Evolutionary conservation across 2,888 invertebrate species (phyloP), one percentile per base, ranked within the genome.

Genomic region (Epistrophe grossulariae): DNA sequence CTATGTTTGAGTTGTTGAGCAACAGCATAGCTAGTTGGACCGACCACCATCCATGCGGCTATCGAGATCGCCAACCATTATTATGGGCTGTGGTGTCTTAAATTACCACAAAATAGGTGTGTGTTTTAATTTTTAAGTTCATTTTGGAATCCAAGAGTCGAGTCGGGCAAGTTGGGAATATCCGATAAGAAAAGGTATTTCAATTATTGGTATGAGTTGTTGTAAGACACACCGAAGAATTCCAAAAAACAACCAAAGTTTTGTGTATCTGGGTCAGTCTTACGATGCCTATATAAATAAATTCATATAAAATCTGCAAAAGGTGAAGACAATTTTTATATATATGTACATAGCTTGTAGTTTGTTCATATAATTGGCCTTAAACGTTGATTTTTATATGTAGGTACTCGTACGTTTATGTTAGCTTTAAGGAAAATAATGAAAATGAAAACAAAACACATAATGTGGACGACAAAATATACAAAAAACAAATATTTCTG

Each of bases 131-230:
- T 57, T 68, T 43, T 70, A 6, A 50, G 10, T 35, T 28, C 68
- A 48, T 71, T 55, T 72, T 57, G 76, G 66, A 66, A 62, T 74
- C 68, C 0, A 17, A 13, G 2, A 48, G 17, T 24, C 48, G 15
- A 66, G 52, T 40, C 60, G 19, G 31, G 35, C 35, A 38, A 38
- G 17, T 17, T 6, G 28, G n/a, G 62, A 48, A 70, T 77, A 71
- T 72, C 50, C 77, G 48, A 80, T 80, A 76, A 66, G 66, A 76
- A 80, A 45, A 45, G 80, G 71, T 72, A 84, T 80, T 80, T 84
- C 84, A 80, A 77, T 84, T 80, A 84, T 80, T 84, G 80, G 80
- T 76, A 72, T 80, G 72, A 84, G 76, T 50, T 80, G 76, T 84
- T 80, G 80, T 84, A 35, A 71, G 74, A 84, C 76, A 79, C 62